Percentiles rank a stretch among this genome's conserved stretches.
phyloP scores from a whole-genome alignment of 1,140 invertebrate genomes.

The Sycobia sp. region DNA sequence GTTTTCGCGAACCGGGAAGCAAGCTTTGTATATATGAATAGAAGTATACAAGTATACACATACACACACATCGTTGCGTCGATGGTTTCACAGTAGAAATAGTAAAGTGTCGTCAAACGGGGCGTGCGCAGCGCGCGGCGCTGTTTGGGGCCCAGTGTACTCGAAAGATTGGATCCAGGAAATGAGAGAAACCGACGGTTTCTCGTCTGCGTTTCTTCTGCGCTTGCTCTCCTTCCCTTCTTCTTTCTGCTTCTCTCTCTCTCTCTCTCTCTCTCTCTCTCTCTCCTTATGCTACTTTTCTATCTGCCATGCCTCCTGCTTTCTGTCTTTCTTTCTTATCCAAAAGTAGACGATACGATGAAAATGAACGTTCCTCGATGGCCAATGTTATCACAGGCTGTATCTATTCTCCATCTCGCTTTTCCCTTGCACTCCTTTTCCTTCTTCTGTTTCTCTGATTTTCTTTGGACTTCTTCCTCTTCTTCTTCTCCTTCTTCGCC shows the following conservation, averaged over 20 bases:
- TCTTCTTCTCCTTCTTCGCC: conserved; percentile 26
- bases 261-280: too few species aligned
- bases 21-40: background rate
- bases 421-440: background rate
- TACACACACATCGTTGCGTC: background rate
- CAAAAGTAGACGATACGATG: conserved; percentile 40
- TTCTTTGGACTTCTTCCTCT: conserved; percentile 9
- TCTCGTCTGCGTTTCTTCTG: conserved; percentile 35
- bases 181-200: conserved; percentile 59
- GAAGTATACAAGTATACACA: background rate
- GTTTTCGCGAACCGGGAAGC: background rate
- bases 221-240: background rate
- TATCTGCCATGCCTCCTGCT: too few species aligned
- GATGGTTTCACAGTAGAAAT: background rate
- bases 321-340: background rate
- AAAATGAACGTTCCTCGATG: conserved; percentile 51
- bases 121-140: too few species aligned
- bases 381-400: conserved; percentile 51
- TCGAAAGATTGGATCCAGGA: conserved; percentile 57
- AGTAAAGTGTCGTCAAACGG: conserved; percentile 11
- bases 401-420: conserved; percentile 47
- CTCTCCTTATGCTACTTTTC: too few species aligned
- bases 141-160: background rate
- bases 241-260: too few species aligned
- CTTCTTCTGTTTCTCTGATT: conserved; percentile 21